A percentile compares a stretch with the other conserved stretches of the same genome.
Evolutionary conservation across 2,888 invertebrate species (phyloP).

Genomic region (Drosophila kanekoi): DNA sequence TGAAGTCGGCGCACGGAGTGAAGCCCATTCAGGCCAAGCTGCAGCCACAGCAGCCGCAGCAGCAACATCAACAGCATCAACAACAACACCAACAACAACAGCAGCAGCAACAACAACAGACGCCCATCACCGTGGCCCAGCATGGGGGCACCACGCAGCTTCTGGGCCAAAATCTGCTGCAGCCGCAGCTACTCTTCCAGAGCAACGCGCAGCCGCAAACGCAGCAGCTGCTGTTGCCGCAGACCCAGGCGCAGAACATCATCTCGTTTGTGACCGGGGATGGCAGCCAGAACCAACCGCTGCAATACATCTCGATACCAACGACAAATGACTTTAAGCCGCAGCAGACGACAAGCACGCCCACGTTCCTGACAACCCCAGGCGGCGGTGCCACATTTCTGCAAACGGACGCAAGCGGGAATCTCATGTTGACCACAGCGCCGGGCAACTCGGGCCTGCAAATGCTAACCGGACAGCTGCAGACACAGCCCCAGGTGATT

Average conservation of each 20-base stretch:
- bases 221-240: constrained; percentile 84
- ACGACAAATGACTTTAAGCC: constrained; percentile 87
- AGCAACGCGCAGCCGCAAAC: constrained; percentile 62
- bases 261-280: constrained; percentile 85
- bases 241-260: constrained; percentile 83
- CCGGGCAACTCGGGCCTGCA: constrained; percentile 85
- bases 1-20: constrained; percentile 66
- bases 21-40: constrained; percentile 82
- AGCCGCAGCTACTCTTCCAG: constrained; percentile 74
- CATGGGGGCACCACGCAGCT: constrained; percentile 50
- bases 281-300: constrained; percentile 87
- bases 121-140: constrained; percentile 69
- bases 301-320: constrained; percentile 90
- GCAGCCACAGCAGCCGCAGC: constrained; percentile 56
- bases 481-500: constrained; percentile 86
- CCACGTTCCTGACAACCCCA: constrained; percentile 85
- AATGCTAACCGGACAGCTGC: constrained; percentile 87
- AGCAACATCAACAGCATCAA: constrained; percentile 47
- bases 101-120: constrained; percentile 48
- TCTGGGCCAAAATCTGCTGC: constrained; percentile 68
- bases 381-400: constrained; percentile 87
- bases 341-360: constrained; percentile 83
- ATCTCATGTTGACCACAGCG: constrained; percentile 87
- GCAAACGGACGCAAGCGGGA: constrained; percentile 88
- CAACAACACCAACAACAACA: constrained; percentile 54